These are phyloP conservation scores for Mus caroli DNA, from an alignment of 2,797 vertebrate species.

Conservation along the genomic window DNA sequence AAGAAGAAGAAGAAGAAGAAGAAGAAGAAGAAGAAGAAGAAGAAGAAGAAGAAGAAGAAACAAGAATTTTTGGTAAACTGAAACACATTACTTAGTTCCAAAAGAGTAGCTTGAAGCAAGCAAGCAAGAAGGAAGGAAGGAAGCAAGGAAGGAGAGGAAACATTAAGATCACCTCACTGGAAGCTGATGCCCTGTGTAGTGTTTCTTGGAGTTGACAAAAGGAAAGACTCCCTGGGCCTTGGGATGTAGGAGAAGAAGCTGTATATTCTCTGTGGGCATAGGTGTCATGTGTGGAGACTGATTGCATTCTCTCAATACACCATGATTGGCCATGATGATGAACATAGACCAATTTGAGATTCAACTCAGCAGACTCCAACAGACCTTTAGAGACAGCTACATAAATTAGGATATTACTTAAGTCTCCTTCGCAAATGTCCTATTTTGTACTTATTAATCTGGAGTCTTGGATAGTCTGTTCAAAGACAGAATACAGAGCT, in stretches of 20 bases:
- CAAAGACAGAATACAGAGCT: background rate
- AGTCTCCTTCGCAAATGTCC: background rate
- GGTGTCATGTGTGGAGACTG: background rate
- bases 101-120: background rate
- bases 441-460: background rate
- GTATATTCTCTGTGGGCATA: background rate
- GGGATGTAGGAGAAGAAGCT: background rate
- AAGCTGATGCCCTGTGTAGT: rapidly evolving
- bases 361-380: background rate
- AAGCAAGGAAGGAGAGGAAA: no score
- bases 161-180: background rate
- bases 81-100: background rate
- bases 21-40: background rate
- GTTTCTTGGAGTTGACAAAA: background rate
- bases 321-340: background rate
- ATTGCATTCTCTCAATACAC: background rate
- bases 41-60: background rate
- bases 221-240: background rate
- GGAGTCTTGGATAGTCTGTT: background rate
- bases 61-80: background rate
- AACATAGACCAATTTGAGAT: background rate
- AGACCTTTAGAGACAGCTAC: background rate
- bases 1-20: background rate
- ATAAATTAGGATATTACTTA: background rate
- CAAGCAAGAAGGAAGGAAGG: no score